These are phyloP conservation scores for Steatornis caripensis DNA, from an alignment of 2,113 vertebrate genomes.

Conservation along the genomic window DNA sequence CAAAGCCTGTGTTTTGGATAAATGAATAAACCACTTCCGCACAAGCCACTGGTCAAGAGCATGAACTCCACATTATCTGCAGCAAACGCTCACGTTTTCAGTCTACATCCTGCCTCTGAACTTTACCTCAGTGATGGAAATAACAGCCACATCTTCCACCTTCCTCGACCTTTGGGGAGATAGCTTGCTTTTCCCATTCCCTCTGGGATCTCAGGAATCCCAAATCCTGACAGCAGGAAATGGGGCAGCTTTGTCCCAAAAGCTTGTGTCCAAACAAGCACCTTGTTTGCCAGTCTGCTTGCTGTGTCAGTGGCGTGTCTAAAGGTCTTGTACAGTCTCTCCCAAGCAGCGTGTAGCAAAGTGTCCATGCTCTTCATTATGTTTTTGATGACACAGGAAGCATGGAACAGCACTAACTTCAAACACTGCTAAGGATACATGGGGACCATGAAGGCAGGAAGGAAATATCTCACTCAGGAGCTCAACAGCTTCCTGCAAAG, in stretches of 20 bases:
- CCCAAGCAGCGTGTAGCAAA: neutral
- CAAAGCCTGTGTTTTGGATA: neutral
- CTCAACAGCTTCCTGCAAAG: neutral
- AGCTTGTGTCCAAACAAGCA: neutral
- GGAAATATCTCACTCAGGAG: neutral
- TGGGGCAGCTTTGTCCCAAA: neutral
- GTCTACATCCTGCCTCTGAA: neutral
- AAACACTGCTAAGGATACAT: neutral
- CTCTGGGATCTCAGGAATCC: neutral
- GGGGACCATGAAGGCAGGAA: neutral
- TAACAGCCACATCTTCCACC: neutral
- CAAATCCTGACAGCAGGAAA: neutral
- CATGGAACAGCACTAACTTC: neutral
- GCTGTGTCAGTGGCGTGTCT: neutral
- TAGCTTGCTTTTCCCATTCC: neutral
- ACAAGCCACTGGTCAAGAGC: neutral
- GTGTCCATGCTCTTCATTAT: neutral
- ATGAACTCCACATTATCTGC: neutral
- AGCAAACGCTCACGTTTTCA: neutral
- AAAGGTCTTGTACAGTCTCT: neutral
- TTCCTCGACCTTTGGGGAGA: neutral
- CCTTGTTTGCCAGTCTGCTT: neutral
- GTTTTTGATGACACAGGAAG: neutral
- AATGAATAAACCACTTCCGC: neutral
- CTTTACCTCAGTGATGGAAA: neutral